Percentiles rank a stretch among this genome's conserved stretches.
phyloP scores from a whole-genome alignment of 2,113 vertebrate species.

The Tiliqua scincoides region DNA sequence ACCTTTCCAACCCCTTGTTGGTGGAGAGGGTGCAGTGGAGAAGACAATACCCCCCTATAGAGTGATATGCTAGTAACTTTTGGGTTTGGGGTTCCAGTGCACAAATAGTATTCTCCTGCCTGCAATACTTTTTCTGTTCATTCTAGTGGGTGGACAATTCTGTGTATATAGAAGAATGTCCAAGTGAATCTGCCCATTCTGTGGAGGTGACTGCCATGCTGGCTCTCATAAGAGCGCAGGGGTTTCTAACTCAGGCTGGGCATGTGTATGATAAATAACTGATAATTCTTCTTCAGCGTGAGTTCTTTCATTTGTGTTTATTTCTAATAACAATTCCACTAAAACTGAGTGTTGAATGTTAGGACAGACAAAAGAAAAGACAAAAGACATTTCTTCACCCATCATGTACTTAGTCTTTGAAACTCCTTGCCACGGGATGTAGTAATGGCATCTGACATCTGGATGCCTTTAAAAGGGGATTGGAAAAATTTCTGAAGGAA shows the following conservation, averaged over 20 bases:
- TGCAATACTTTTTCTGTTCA: not conserved
- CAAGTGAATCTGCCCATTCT: not conserved
- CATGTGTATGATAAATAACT: not conserved
- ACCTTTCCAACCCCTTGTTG: too few species aligned
- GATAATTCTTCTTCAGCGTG: not conserved
- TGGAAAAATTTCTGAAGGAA: too few species aligned
- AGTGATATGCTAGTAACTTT: not conserved
- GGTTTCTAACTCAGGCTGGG: not conserved
- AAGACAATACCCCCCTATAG: too few species aligned
- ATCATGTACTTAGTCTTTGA: too few species aligned
- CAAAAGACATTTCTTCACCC: too few species aligned
- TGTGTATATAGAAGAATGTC: not conserved
- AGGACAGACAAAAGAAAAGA: too few species aligned
- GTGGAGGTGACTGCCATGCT: not conserved
- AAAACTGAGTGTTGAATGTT: too few species aligned
- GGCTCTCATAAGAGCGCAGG: not conserved
- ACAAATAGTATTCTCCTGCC: not conserved
- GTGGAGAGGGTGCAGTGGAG: too few species aligned
- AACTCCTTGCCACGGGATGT: too few species aligned
- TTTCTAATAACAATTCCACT: not conserved
- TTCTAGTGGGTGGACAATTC: not conserved
- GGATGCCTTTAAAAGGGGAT: too few species aligned
- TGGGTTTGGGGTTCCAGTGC: not conserved
- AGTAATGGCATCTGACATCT: too few species aligned
- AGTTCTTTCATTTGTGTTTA: not conserved